Evolutionary conservation across 2,888 invertebrate species (phyloP).

Genomic region (Heliconius cydno): DNA sequence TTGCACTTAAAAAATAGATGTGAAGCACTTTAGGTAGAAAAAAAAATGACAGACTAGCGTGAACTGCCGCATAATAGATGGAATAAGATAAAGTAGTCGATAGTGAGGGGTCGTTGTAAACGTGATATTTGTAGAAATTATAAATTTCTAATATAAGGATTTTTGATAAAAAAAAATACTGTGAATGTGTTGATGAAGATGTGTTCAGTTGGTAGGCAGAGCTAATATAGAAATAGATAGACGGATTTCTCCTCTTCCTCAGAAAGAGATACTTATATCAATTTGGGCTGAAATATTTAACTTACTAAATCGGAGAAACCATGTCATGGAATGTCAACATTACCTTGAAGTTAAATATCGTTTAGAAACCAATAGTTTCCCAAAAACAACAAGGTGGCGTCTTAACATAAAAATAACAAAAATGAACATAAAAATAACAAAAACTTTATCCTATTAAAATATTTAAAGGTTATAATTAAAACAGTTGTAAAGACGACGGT

Average conservation of each 20-base stretch:
- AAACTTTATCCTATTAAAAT: background rate
- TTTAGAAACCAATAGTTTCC: background rate
- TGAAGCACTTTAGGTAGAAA: constrained; percentile 72
- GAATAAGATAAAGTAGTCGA: constrained; percentile 44
- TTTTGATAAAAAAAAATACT: constrained; percentile 12
- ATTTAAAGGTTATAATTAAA: background rate
- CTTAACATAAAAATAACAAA: background rate
- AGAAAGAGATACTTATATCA: too few relatives aligned
- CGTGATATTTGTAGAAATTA: constrained; percentile 50
- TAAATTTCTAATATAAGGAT: constrained; percentile 36
- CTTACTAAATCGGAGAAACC: background rate
- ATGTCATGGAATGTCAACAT: background rate
- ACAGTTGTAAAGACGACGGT: background rate
- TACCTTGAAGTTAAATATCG: too few relatives aligned
- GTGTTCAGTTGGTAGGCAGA: background rate
- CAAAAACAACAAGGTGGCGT: background rate
- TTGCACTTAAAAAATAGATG: constrained; percentile 67
- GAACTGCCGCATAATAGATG: constrained; percentile 70
- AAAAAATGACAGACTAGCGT: constrained; percentile 64
- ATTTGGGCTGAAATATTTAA: too few relatives aligned
- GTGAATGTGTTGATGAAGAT: constrained; percentile 1
- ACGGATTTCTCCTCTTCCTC: too few relatives aligned
- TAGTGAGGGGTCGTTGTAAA: constrained; percentile 44
- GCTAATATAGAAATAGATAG: too few relatives aligned
- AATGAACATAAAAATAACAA: background rate